Conservation (phyloP, 30 jellyfish, hydroid and myxozoan species). For the Haliclystus octoradiatus region DNA sequence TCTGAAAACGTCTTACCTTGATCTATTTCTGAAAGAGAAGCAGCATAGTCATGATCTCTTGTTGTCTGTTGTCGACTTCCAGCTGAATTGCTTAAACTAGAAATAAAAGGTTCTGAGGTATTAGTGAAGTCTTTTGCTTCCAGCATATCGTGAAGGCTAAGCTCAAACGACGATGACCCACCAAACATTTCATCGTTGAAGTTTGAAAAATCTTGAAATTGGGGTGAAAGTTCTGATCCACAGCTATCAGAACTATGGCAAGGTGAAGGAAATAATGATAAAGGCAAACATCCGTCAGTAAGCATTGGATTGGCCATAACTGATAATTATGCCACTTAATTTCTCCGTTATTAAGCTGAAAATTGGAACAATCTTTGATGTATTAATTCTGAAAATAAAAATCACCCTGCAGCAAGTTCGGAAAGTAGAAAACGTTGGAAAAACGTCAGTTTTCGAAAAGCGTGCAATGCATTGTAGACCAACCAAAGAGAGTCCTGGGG, state of each 20-base stretch:
- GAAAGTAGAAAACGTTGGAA: too few species aligned
- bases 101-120: too few species aligned
- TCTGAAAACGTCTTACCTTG: neutral
- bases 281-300: neutral
- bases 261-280: neutral
- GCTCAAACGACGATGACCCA: neutral
- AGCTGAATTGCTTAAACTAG: neutral
- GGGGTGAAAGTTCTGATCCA: too few species aligned
- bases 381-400: neutral
- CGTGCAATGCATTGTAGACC: too few species aligned
- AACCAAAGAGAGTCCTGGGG: too few species aligned
- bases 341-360: neutral
- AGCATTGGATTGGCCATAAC: too few species aligned
- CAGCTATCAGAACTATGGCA: neutral
- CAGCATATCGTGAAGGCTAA: too few species aligned
- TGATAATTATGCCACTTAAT: too few species aligned
- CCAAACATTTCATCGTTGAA: neutral
- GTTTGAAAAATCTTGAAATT: neutral
- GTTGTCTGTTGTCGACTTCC: neutral
- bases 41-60: neutral
- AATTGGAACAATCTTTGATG: neutral
- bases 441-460: neutral
- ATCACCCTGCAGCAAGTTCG: neutral
- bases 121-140: neutral
- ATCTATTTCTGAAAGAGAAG: neutral